Evolutionary conservation across 1,140 invertebrate genomes (phyloP).

Genomic region (Notospermus geniculatus): DNA sequence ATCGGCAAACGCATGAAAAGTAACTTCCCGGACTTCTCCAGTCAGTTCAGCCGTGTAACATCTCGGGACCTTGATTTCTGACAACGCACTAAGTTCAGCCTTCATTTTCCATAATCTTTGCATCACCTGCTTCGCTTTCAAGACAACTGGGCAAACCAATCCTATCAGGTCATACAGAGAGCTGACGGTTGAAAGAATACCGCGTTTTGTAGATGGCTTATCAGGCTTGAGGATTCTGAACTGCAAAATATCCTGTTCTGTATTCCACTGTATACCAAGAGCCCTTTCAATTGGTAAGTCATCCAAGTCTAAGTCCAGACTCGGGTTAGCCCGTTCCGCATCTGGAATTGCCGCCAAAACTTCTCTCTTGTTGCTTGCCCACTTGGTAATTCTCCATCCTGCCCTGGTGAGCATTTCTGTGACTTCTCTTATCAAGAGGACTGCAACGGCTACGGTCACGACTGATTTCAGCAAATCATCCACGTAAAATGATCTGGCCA

Average conservation of each 20-base stretch:
- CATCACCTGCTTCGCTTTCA: slow-evolving; percentile 16
- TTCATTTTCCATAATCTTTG: slow-evolving; percentile 14
- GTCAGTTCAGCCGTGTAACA: slow-evolving; percentile 10
- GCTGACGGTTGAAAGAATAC: slow-evolving; percentile 16
- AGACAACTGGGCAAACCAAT: slow-evolving; percentile 14
- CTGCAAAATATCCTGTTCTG: slow-evolving; percentile 12
- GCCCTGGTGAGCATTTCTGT: slow-evolving; percentile 5
- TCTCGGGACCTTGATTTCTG: background rate
- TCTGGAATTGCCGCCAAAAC: slow-evolving; percentile 16
- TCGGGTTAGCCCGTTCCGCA: background rate
- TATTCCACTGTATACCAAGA: slow-evolving; percentile 9
- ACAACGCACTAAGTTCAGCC: slow-evolving; percentile 7
- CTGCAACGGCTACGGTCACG: background rate
- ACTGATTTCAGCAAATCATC: slow-evolving; percentile 23
- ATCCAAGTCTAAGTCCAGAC: background rate
- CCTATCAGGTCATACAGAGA: slow-evolving; percentile 22
- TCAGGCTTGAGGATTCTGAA: background rate
- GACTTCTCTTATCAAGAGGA: slow-evolving; percentile 6
- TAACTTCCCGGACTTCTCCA: background rate
- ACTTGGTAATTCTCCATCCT: slow-evolving; percentile 19
- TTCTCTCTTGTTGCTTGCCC: slow-evolving; percentile 12
- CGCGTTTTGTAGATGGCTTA: slow-evolving; percentile 8
- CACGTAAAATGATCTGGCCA: slow-evolving; percentile 19
- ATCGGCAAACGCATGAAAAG: slow-evolving; percentile 12
- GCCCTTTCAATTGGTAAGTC: slow-evolving; percentile 7